Evolutionary conservation across 2,888 invertebrate genomes (phyloP), one percentile per base, ranked within the genome.

Genomic region (Drosophila putrida): DNA sequence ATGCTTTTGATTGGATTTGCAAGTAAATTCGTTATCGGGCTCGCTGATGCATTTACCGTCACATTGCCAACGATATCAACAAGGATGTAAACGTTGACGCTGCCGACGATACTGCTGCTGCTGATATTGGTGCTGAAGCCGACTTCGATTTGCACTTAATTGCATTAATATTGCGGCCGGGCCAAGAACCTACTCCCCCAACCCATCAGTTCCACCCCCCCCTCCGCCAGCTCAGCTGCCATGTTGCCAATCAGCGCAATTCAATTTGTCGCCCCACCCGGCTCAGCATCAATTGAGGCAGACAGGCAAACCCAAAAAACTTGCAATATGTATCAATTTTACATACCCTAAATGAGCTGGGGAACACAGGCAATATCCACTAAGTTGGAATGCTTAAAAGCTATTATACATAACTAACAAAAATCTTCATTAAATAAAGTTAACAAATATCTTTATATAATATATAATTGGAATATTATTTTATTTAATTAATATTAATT

Each of bases 141-240:
- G 55, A 71, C 77, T 85, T 71, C 80, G 76, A 83, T 83, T 87
- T 84, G 72, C 85, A 85, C 70, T 85, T 85, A 85, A 85, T 85
- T 85, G 87, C 84, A 90, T 89, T 89, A 89, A 89, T 77, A 74
- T 76, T 81, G 78, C 53, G 88, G 78, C 63, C 49, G 66, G 51
- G 25, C 55, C 70, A 73, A 72, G 78, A 71, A 73, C 55, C 68
- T 51, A 47, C 60, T 10, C 41, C 41, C 41, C 13, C 64, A 11
- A 13, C 47, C 10, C 20, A 20, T 20, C 20, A 20, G 1, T 20
- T 20, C 20, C 20, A 2, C 20, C 4, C 4, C 27, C 20, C 20
- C 20, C 4, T 4, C 27, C 31, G 44, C 31, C 44, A 11, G n/a
- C 15, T 31, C 44, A 33, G 27, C 25, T 61, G 61, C 53, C 60